phyloP scores from a whole-genome alignment of 2,888 invertebrate genomes.

The Mycalesis mineus region DNA sequence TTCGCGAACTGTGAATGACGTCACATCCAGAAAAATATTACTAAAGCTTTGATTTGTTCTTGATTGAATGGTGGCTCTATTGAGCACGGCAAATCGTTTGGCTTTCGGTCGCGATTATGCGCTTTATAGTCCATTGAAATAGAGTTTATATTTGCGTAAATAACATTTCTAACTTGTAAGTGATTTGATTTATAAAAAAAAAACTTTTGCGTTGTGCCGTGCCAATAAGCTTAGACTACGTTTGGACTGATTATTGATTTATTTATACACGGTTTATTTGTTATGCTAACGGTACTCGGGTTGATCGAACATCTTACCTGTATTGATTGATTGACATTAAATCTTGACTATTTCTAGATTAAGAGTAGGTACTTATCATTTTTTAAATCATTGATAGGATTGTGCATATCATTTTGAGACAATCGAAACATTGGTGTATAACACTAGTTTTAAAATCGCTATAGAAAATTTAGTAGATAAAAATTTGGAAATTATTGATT shows the following conservation, averaged over 20 bases:
- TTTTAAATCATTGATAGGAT: slow-evolving; percentile 54
- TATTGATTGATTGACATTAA: background rate
- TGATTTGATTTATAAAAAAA: slow-evolving; percentile 10
- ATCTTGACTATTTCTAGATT: slow-evolving; percentile 15
- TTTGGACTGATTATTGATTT: slow-evolving; percentile 28
- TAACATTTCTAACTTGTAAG: slow-evolving; percentile 12
- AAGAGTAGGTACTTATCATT: slow-evolving; percentile 31
- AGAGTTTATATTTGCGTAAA: slow-evolving; percentile 23
- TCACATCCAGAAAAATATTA: slow-evolving; percentile 43
- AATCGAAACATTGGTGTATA: slow-evolving; percentile 20
- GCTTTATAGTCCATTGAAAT: slow-evolving; percentile 17
- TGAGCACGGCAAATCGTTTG: slow-evolving; percentile 46
- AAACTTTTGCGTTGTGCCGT: slow-evolving; percentile 22
- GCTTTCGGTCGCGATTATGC: slow-evolving; percentile 34
- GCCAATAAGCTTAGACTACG: slow-evolving; percentile 23
- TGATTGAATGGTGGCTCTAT: slow-evolving; percentile 67
- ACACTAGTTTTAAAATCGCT: slow-evolving; percentile 29
- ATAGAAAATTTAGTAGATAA: slow-evolving; percentile 35
- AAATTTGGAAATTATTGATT: slow-evolving; percentile 29
- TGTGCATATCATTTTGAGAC: slow-evolving; percentile 62
- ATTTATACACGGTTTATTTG: slow-evolving; percentile 22
- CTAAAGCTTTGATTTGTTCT: slow-evolving; percentile 76
- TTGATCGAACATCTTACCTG: slow-evolving; percentile 10
- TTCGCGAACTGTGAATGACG: slow-evolving; percentile 38
- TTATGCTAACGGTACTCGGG: slow-evolving; percentile 41